Base-by-base conservation (phyloP, 1,140 invertebrate genomes). In the Lycorma delicatula region DNA sequence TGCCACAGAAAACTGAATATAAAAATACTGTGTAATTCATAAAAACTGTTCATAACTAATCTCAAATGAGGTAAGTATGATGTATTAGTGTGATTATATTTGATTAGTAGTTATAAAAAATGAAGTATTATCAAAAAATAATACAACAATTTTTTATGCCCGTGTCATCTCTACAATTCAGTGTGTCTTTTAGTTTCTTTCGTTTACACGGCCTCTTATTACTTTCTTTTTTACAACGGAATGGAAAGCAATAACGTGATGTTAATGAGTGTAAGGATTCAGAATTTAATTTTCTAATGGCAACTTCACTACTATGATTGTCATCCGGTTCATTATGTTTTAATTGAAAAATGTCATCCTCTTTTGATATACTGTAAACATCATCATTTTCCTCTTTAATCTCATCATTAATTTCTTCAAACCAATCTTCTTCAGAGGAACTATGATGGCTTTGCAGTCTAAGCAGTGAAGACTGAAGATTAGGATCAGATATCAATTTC, bases 401-500 rank as follows among this genome's bases (percentile, higher is more conserved):
- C 22, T 57, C 56, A 25, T 57, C 47, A 31, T 47, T 51, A 28
- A 57, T 64, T 58, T 71, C 69, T 60, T 72, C 70, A 63, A 71
- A 72, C 71, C 71, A 72, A 49, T 72, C 71, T 61, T 72, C 71
- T 22, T 68, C 68, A 0, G 69, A 71, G 7, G 69, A 71, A 53
- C 68, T 70, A 58, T 71, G 71, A 52, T 71, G 70, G 22, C 65
- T 66, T 44, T 67, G 62, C 13, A 69, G 61, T 34, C 70, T 55
- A 9, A 62, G 58, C 22, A 66, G 58, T 20, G 65, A 64, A 27
- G 52, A 60, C 18, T 66, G 59, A 4, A 66, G 38, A 58, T 61
- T 63, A 9, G 58, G 50, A 27, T 58, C 57, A 1, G 65, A 68
- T 34, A 66, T 68, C 11, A 68, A 54, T 16, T 60, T 38, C 11